phyloP scores from a whole-genome alignment of 92 coral and sea anemone genomes.

The Micromussa lordhowensis region DNA sequence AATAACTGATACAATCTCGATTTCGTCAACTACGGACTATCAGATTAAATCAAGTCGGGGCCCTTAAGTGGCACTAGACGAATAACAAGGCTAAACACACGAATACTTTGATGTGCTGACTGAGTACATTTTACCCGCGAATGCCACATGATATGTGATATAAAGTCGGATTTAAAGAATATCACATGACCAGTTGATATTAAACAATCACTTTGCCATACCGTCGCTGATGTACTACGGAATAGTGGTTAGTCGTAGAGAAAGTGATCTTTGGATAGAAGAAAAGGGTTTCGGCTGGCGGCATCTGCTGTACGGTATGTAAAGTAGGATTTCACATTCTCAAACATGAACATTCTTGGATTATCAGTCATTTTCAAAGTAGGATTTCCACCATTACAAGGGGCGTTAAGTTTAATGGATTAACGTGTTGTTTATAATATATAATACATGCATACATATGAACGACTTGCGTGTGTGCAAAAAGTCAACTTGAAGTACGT shows the following conservation, averaged over 20 bases:
- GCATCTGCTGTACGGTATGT: not conserved
- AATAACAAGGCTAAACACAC: not conserved
- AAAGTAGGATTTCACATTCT: too few species aligned
- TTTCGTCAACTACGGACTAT: too few species aligned
- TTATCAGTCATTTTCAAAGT: too few species aligned
- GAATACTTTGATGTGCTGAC: not conserved
- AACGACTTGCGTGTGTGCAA: too few species aligned
- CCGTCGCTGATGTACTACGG: not conserved
- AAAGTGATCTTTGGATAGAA: not conserved
- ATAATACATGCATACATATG: too few species aligned
- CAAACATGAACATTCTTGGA: too few species aligned
- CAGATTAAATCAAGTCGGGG: too few species aligned
- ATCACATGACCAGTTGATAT: not conserved
- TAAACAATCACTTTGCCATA: not conserved
- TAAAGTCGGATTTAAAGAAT: not conserved
- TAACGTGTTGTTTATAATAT: too few species aligned
- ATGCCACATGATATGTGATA: not conserved
- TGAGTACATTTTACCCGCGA: not conserved
- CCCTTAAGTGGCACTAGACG: slow-evolving; percentile 1
- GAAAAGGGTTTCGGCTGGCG: not conserved
- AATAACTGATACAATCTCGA: too few species aligned
- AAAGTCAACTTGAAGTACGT: too few species aligned
- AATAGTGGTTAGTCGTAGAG: not conserved
- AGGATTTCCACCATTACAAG: too few species aligned
- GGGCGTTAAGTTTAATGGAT: too few species aligned